Conservation (phyloP, 2,113 vertebrate species). For the Barnardius zonarius region DNA sequence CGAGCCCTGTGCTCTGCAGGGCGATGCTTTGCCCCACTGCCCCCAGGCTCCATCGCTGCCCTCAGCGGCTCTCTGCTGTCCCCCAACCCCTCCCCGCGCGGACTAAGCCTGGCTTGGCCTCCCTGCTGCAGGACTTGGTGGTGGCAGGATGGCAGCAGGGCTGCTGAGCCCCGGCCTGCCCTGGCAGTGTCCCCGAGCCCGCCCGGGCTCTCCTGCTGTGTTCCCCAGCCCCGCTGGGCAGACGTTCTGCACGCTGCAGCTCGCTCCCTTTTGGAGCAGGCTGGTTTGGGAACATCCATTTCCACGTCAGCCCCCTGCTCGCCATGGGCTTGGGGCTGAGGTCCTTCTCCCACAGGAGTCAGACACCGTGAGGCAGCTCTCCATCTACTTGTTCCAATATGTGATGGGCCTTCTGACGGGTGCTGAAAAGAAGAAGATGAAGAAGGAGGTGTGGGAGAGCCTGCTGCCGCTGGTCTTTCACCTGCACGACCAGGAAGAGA, state of each 20-base stretch:
- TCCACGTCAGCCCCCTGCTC: neutral
- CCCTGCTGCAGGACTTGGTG: fast-evolving
- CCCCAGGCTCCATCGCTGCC: neutral
- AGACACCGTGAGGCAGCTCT: fast-evolving
- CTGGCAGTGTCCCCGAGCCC: neutral
- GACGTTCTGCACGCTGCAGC: neutral
- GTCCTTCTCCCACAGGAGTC: neutral
- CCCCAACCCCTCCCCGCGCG: fast-evolving
- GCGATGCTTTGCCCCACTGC: neutral
- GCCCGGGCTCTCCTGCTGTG: no score
- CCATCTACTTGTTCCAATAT: neutral
- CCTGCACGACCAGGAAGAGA: neutral
- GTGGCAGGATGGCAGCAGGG: fast-evolving
- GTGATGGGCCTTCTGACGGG: fast-evolving
- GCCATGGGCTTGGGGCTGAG: neutral
- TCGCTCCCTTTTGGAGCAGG: neutral
- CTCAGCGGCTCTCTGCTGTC: fast-evolving
- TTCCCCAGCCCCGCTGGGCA: no score
- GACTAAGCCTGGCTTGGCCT: neutral
- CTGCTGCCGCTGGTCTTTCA: neutral
- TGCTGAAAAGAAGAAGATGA: neutral
- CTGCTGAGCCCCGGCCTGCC: neutral
- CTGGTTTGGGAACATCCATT: fast-evolving
- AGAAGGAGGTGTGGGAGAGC: neutral
- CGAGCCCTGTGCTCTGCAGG: neutral